These are phyloP conservation scores for Actenoides lindsayi DNA, from an alignment of 2,113 vertebrate species.

Conservation along the genomic window DNA sequence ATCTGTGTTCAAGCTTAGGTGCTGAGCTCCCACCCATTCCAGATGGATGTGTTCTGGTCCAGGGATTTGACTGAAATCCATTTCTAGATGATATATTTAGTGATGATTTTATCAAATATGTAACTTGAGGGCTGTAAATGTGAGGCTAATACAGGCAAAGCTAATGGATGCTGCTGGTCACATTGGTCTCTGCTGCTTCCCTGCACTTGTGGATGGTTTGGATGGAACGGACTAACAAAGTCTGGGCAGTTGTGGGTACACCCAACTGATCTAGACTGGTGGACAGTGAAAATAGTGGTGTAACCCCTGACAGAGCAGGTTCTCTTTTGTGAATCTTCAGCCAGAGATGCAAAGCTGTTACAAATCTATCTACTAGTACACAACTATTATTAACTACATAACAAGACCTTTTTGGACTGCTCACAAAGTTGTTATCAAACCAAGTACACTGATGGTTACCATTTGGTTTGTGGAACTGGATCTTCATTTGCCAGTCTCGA, in stretches of 20 bases:
- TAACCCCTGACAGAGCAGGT: background rate
- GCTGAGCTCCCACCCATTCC: background rate
- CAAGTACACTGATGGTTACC: background rate
- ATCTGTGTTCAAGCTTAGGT: background rate
- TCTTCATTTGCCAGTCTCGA: background rate
- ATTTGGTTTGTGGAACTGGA: background rate
- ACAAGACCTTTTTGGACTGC: background rate
- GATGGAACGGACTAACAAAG: fast-evolving
- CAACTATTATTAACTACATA: background rate
- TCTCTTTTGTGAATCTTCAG: background rate
- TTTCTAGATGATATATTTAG: background rate
- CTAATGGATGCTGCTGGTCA: background rate
- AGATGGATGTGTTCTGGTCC: background rate
- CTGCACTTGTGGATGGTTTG: fast-evolving
- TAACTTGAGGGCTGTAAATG: background rate
- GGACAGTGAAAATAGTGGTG: background rate
- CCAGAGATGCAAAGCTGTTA: background rate
- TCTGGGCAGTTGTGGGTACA: background rate
- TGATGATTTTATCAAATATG: background rate
- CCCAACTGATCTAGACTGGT: background rate
- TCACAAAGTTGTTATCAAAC: background rate
- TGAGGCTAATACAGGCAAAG: background rate
- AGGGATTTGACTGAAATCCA: background rate
- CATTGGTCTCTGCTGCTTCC: background rate
- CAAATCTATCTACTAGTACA: too few species aligned